phyloP scores from a whole-genome alignment of 2,113 vertebrate genomes.

The Hippolais icterina region DNA sequence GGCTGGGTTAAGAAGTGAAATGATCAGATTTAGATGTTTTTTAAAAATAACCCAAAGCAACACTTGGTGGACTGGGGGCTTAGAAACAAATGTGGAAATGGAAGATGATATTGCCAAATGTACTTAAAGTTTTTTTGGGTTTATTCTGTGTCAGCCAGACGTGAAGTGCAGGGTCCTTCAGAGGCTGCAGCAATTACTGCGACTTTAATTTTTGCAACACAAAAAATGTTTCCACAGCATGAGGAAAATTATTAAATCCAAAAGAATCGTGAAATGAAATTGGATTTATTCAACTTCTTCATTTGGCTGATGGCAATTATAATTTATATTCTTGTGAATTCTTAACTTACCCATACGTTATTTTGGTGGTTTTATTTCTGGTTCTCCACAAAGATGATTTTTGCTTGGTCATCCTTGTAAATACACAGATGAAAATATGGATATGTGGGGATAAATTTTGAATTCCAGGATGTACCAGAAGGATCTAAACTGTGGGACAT shows the following conservation, averaged over 20 bases:
- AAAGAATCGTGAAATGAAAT: neutral
- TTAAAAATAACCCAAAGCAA: neutral
- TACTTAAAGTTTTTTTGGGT: neutral
- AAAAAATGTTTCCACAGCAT: neutral
- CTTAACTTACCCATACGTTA: rapidly evolving
- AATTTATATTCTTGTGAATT: neutral
- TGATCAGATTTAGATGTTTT: constrained; percentile 28
- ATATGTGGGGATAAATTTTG: rapidly evolving
- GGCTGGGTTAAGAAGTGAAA: constrained; percentile 31
- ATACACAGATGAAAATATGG: neutral
- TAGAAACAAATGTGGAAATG: neutral
- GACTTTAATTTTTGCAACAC: neutral
- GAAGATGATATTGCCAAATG: neutral
- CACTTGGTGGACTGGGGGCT: neutral
- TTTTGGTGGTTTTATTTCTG: neutral
- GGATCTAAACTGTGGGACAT: neutral
- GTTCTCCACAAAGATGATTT: neutral
- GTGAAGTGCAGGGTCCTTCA: neutral
- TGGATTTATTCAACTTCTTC: neutral
- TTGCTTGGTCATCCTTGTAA: neutral
- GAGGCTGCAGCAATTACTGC: neutral
- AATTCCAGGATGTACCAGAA: neutral
- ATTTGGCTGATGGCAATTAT: neutral
- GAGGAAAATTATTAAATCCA: neutral
- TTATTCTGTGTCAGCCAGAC: neutral